Conservation (phyloP, 2,888 invertebrate species). For the Scaptomyza parva region DNA sequence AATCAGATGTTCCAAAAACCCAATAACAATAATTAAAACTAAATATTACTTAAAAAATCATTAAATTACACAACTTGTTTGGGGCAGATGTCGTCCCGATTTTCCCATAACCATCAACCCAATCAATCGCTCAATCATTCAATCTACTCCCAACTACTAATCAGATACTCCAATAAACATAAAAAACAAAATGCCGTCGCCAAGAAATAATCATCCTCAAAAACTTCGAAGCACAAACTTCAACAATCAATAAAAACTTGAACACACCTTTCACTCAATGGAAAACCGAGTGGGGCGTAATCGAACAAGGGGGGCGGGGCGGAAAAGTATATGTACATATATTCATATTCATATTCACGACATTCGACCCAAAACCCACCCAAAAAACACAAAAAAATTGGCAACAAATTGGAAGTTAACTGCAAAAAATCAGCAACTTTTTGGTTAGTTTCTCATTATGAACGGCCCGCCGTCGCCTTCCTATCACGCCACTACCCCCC, state of each 20-base stretch:
- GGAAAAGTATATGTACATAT: not conserved
- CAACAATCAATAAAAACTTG: conserved; percentile 68
- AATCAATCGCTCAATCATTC: conserved; percentile 44
- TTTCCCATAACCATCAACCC: conserved; percentile 34
- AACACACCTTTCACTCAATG: conserved; percentile 67
- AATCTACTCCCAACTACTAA: conserved; percentile 60
- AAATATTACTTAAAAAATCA: too few relatives aligned
- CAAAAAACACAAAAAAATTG: not conserved
- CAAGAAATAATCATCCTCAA: conserved; percentile 18
- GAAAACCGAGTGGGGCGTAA: conserved; percentile 12
- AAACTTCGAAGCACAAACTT: conserved; percentile 16
- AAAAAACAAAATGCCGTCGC: not conserved
- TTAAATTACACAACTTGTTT: conserved; percentile 53
- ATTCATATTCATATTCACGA: conserved; percentile 33
- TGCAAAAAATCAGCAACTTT: conserved; percentile 77
- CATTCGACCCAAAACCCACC: conserved; percentile 18
- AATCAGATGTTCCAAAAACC: too few relatives aligned
- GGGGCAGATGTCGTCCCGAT: conserved; percentile 22
- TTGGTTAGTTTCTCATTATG: conserved; percentile 72
- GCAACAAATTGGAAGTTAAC: conserved; percentile 47
- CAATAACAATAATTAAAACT: too few relatives aligned
- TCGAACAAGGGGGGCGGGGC: not conserved
- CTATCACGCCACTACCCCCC: not conserved
- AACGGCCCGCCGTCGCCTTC: conserved; percentile 1
- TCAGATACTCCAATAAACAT: conserved; percentile 48